phyloP scores from a whole-genome alignment of 2,888 invertebrate genomes.

The Elaeidobius kamerunicus region DNA sequence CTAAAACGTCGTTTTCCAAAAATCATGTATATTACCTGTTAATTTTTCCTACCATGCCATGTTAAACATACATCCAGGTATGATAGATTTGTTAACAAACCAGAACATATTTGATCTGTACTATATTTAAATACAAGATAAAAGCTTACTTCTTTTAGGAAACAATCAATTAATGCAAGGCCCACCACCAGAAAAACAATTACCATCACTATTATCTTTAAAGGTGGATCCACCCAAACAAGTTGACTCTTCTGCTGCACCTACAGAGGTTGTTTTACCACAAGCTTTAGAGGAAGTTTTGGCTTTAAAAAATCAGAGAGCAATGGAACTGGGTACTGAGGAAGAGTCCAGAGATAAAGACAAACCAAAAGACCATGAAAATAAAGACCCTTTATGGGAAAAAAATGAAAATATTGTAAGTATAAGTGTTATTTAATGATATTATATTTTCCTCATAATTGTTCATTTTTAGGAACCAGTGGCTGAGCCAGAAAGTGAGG shows the following conservation, averaged over 20 bases:
- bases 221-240: constrained; percentile 66
- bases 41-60: too few species aligned
- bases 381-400: constrained; percentile 39
- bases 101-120: too few species aligned
- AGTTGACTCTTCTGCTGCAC: constrained; percentile 54
- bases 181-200: constrained; percentile 42
- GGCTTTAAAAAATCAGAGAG: constrained; percentile 83
- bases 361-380: constrained; percentile 2
- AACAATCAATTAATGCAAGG: constrained; percentile 27
- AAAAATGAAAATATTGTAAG: constrained; percentile 41
- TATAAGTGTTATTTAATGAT: constrained; percentile 13
- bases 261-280: constrained; percentile 60
- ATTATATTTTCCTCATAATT: constrained; percentile 8
- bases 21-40: too few species aligned
- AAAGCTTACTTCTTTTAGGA: constrained; percentile 18
- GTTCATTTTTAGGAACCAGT: constrained; percentile 31
- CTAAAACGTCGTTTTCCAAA: too few species aligned
- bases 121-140: too few species aligned
- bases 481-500: constrained; percentile 27
- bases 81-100: too few species aligned
- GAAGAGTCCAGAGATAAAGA: constrained; percentile 24
- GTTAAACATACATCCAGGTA: too few species aligned
- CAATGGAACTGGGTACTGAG: constrained; percentile 68
- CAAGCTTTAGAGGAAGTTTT: constrained; percentile 73
- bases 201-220: constrained; percentile 62